These are phyloP conservation scores for Picus viridis DNA, from an alignment of 2,797 vertebrate species.

Conservation along the genomic window DNA sequence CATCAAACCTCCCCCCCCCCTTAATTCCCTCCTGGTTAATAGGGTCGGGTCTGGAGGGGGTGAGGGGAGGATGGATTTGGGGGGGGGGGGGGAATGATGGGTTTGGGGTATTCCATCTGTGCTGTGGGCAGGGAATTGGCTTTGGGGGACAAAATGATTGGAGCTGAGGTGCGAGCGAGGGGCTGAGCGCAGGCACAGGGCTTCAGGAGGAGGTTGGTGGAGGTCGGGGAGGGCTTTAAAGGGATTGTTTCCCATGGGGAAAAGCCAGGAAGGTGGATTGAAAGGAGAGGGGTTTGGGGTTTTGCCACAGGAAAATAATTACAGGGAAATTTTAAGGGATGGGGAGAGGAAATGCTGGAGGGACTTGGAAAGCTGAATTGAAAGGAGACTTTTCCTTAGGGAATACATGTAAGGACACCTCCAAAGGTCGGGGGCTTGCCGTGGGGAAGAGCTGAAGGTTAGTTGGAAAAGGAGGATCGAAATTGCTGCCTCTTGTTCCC, in stretches of 20 bases:
- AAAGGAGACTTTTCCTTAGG: too few relatives aligned
- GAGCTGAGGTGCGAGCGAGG: background rate
- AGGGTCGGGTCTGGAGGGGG: background rate
- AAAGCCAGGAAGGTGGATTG: background rate
- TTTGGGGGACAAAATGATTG: background rate
- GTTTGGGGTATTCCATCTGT: background rate
- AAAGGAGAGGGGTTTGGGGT: background rate
- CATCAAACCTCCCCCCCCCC: conserved; percentile 56
- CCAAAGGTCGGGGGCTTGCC: too few relatives aligned
- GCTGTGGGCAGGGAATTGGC: background rate
- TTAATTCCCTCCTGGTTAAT: conserved; percentile 25
- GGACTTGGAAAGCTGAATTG: too few relatives aligned
- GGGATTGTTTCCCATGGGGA: background rate
- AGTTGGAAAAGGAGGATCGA: too few relatives aligned
- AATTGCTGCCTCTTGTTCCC: too few relatives aligned
- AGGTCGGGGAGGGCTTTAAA: background rate
- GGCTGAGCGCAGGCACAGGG: background rate
- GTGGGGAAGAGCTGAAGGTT: too few relatives aligned
- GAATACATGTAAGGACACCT: too few relatives aligned
- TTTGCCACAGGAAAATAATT: too few relatives aligned
- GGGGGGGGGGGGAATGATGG: background rate
- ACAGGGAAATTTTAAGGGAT: too few relatives aligned
- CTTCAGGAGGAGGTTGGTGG: background rate
- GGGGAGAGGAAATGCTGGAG: too few relatives aligned
- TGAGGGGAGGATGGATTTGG: too few relatives aligned